phyloP scores from a whole-genome alignment of 2,797 vertebrate genomes.

The Emys orbicularis region DNA sequence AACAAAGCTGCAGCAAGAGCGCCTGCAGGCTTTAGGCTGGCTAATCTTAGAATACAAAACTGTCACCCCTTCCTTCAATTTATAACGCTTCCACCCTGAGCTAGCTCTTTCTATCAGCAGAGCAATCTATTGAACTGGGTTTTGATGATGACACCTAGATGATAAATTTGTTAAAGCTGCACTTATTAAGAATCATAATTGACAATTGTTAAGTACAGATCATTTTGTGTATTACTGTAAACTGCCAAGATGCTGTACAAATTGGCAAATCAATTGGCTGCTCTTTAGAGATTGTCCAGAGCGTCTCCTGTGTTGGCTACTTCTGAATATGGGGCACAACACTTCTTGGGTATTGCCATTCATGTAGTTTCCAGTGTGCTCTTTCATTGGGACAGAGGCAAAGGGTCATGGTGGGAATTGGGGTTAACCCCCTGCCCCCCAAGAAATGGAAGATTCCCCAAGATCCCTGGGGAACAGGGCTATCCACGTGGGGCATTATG shows the following conservation, averaged over 20 bases:
- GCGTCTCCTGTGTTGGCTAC: background rate
- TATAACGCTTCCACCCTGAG: background rate
- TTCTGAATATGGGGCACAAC: background rate
- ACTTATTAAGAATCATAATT: constrained; percentile 5
- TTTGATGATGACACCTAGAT: constrained; percentile 20
- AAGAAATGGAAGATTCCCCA: background rate
- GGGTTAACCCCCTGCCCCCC: background rate
- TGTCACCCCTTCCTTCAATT: constrained; percentile 1
- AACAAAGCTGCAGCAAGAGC: constrained; percentile 20
- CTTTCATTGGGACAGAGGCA: background rate
- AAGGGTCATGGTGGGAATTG: background rate
- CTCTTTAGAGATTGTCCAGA: background rate
- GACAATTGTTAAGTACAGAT: constrained; percentile 11
- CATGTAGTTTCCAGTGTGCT: background rate
- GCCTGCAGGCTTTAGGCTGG: constrained; percentile 7
- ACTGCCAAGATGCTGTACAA: constrained; percentile 1
- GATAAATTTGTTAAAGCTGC: constrained; percentile 14
- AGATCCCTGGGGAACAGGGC: background rate
- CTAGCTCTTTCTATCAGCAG: background rate
- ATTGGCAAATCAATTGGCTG: background rate
- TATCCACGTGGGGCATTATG: background rate
- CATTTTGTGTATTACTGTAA: background rate
- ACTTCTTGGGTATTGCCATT: background rate
- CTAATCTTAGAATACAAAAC: constrained; percentile 22
- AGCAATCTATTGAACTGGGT: background rate